These are phyloP conservation scores for Myotis vivesi DNA, from an alignment of 2,797 vertebrate species.

Conservation along the genomic window DNA sequence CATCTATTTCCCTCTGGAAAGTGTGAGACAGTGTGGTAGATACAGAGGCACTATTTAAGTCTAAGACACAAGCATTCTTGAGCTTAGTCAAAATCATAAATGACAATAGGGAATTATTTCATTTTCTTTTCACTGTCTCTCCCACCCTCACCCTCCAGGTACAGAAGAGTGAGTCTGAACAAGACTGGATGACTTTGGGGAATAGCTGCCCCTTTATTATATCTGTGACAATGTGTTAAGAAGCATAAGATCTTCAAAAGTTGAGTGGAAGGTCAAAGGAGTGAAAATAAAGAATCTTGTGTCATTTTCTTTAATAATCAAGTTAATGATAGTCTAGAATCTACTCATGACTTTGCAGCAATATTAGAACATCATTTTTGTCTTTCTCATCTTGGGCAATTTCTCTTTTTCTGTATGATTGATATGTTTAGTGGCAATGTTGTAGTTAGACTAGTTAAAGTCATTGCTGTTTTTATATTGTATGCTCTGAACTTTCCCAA, in stretches of 20 bases:
- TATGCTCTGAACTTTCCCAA: not conserved
- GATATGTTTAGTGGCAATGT: not conserved
- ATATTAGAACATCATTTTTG: not conserved
- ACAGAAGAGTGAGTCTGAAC: not conserved
- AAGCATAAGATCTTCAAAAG: not conserved
- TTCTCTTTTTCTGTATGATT: not conserved
- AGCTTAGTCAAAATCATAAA: not conserved
- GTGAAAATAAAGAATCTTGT: not conserved
- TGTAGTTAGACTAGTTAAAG: not conserved
- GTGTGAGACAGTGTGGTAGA: conserved; percentile 52
- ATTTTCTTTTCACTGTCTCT: not conserved
- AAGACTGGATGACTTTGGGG: not conserved
- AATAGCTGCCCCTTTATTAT: not conserved
- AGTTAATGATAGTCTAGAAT: not conserved
- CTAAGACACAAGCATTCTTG: not conserved
- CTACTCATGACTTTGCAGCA: not conserved
- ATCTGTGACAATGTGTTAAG: not conserved
- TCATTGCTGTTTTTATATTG: not conserved
- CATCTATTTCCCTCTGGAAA: conserved; percentile 50
- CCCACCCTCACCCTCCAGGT: not conserved
- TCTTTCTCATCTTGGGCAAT: not conserved
- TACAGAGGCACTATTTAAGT: conserved; percentile 42
- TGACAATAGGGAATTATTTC: not conserved
- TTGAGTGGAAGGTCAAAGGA: not conserved
- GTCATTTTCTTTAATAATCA: not conserved